Evolutionary conservation across 2,113 vertebrate genomes (phyloP), one percentile per base, ranked within the genome.

Genomic region (Leptobrachium leishanense): DNA sequence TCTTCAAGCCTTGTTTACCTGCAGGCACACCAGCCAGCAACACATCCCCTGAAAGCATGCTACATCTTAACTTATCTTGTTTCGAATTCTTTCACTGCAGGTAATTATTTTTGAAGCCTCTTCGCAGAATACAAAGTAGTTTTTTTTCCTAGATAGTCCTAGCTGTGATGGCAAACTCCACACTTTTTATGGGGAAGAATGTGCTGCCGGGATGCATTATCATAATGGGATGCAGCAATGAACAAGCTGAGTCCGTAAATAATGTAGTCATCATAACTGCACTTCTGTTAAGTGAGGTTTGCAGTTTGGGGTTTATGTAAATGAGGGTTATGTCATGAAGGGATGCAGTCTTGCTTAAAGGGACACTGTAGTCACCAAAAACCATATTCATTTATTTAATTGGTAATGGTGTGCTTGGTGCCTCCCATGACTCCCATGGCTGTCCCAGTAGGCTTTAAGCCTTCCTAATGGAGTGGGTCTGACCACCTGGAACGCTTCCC

Each of bases 31-130:
- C n/a, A 40, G 43, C 42, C 11, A 64, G 31, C 39, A 75, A 54
- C 63, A 75, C 50, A 53, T 39, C 65, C 64, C 74, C 65, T n/a
- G 65, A 54, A 68, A 54, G 74, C 50, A 53, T 13, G 11, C 39
- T 15, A 54, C 63, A 66, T 53, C 31, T 66, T 53, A 66, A 39
- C 62, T 40, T 65, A 65, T 20, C 31, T 0, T 31, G 20, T 44
- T 31, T 53, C 62, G 44, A 15, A 50, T 76, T 42, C 46, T 54
- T 13, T 59, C 10, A 76, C 62, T 6, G 8, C 31, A 74, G 43
- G 62, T 39, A 65, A 62, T 6, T 74, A n/a, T 66, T 41, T 74
- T 64, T 54, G 3, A 66, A 75, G 12, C 43, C 9, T 39, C 31
- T 54, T 44, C 43, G 20, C 67, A 31, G 46, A 43, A 55, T 50